phyloP scores from a whole-genome alignment of 2,888 invertebrate species.

The Gnatocerus cornutus region DNA sequence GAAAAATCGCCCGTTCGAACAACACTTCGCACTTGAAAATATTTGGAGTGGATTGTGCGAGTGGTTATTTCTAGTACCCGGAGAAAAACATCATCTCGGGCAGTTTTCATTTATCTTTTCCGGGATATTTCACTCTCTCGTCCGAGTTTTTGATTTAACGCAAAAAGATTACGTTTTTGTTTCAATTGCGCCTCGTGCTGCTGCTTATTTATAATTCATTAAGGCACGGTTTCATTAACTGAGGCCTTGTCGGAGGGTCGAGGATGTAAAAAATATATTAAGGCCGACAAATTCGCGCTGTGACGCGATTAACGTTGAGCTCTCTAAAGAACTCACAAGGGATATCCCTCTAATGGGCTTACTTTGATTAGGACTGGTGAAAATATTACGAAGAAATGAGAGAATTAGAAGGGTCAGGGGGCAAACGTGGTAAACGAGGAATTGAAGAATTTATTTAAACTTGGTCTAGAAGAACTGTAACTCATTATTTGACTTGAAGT shows the following conservation, averaged over 20 bases:
- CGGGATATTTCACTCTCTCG: neutral
- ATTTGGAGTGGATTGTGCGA: slow-evolving; percentile 13
- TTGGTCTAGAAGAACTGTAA: too few relatives aligned
- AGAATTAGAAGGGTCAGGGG: neutral
- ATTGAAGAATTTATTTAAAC: too few relatives aligned
- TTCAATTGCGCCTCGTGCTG: slow-evolving; percentile 16
- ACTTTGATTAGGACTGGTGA: slow-evolving; percentile 27
- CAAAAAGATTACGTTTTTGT: slow-evolving; percentile 24
- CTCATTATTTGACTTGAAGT: slow-evolving; percentile 7
- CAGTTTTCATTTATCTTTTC: slow-evolving; percentile 11
- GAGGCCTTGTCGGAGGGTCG: neutral
- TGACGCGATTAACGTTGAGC: slow-evolving; percentile 20
- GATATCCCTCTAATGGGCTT: slow-evolving; percentile 29
- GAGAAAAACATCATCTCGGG: neutral
- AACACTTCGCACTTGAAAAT: slow-evolving; percentile 21
- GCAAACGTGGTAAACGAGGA: neutral
- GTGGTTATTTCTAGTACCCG: slow-evolving; percentile 5
- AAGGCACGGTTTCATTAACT: slow-evolving; percentile 24
- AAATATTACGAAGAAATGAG: slow-evolving; percentile 7
- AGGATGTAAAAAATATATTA: slow-evolving; percentile 14
- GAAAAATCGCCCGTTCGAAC: slow-evolving; percentile 18
- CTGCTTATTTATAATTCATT: slow-evolving; percentile 23
- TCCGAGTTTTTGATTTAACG: slow-evolving; percentile 6
- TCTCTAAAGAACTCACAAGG: slow-evolving; percentile 19
- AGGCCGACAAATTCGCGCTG: slow-evolving; percentile 9